Conservation (phyloP, 2,888 invertebrate genomes). For the Ornithoptera priamus region DNA sequence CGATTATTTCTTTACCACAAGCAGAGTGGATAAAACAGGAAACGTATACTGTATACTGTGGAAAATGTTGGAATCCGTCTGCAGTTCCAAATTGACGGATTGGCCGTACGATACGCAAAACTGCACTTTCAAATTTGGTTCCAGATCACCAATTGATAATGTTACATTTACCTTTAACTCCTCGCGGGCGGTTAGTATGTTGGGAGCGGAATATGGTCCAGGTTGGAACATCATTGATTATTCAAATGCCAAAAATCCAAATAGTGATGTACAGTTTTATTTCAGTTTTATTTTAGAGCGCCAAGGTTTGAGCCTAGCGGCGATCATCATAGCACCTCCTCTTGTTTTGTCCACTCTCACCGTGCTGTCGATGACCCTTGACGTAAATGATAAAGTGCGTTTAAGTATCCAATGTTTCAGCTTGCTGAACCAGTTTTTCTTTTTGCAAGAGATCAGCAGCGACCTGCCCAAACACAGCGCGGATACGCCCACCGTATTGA, state of each 20-base stretch:
- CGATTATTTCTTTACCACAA: constrained; percentile 29
- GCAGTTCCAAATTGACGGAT: constrained; percentile 40
- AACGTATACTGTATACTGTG: constrained; percentile 32
- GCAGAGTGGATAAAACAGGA: constrained; percentile 38
- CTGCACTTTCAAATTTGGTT: constrained; percentile 41
- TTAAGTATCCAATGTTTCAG: constrained; percentile 43
- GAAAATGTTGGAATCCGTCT: constrained; percentile 28
- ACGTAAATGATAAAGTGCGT: constrained; percentile 39
- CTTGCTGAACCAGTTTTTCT: constrained; percentile 41
- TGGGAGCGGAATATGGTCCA: constrained; percentile 41
- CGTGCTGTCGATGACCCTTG: constrained; percentile 41
- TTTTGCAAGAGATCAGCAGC: constrained; percentile 37
- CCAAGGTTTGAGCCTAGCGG: constrained; percentile 42
- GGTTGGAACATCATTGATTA: constrained; percentile 52
- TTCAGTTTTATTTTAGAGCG: constrained; percentile 49
- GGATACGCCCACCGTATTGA: constrained; percentile 45
- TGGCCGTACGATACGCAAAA: constrained; percentile 50
- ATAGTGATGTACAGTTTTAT: constrained; percentile 36
- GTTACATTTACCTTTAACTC: constrained; percentile 35
- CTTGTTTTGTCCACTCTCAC: constrained; percentile 42
- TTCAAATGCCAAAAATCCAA: constrained; percentile 33
- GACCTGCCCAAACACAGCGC: constrained; percentile 42
- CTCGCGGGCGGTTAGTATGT: constrained; percentile 34
- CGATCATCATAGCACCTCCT: constrained; percentile 45
- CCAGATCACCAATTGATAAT: constrained; percentile 1